A percentile compares a stretch with the other conserved stretches of the same genome.
These are phyloP conservation scores for Sycophila sp. DNA, from an alignment of 1,140 invertebrate species.

Conservation along the genomic window DNA sequence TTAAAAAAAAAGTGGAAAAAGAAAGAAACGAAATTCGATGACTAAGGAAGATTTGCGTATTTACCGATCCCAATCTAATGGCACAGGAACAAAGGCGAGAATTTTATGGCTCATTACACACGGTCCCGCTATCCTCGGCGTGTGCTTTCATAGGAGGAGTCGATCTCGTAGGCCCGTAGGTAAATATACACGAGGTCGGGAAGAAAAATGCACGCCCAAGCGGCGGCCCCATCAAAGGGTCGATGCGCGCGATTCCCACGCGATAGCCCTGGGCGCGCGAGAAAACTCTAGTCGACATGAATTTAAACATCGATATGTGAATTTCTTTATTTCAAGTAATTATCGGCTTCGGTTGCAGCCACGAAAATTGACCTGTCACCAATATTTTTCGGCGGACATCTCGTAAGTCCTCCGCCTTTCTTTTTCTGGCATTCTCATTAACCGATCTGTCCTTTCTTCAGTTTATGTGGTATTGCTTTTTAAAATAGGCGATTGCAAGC, in stretches of 20 bases:
- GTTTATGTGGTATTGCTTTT: no score
- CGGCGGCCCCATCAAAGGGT: slow-evolving; percentile 20
- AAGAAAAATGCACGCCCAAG: slow-evolving; percentile 16
- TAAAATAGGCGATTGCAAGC: no score
- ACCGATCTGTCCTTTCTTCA: no score
- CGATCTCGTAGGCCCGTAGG: no score
- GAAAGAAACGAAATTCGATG: no score
- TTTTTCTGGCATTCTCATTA: neutral
- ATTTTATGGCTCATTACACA: no score
- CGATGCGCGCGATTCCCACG: neutral
- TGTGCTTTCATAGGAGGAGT: no score
- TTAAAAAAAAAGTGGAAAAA: no score
- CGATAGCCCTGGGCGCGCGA: neutral
- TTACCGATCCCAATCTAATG: no score
- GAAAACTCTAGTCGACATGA: neutral
- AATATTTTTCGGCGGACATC: neutral
- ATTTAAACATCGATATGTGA: neutral
- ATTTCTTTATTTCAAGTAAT: slow-evolving; percentile 33
- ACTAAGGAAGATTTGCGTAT: neutral
- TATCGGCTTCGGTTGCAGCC: slow-evolving; percentile 5
- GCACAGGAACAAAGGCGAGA: no score
- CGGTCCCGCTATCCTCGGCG: no score
- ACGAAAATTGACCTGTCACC: slow-evolving; percentile 32
- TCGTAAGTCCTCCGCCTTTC: neutral
- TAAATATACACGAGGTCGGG: neutral